phyloP scores from a whole-genome alignment of 2,113 vertebrate species.

The Acanthisitta chloris region DNA sequence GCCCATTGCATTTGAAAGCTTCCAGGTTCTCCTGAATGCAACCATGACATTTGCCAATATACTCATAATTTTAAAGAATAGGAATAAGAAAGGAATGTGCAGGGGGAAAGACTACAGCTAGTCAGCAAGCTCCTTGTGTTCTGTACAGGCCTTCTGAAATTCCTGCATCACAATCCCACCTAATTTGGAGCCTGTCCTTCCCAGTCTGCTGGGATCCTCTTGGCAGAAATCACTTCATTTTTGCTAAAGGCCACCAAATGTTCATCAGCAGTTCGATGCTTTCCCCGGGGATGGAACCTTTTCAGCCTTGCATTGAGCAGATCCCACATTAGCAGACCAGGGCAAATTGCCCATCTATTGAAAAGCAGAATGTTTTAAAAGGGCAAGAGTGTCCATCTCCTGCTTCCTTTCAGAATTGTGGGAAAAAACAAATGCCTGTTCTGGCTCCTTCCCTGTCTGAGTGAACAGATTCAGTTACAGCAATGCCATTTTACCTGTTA shows the following conservation, averaged over 20 bases:
- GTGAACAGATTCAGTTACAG: conserved; percentile 7
- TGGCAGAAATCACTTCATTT: conserved; percentile 51
- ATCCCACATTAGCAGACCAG: conserved; percentile 58
- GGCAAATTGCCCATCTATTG: conserved; percentile 61
- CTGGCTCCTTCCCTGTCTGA: conserved; percentile 1
- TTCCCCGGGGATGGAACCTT: conserved; percentile 68
- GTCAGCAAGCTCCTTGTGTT: not conserved
- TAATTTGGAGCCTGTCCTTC: conserved; percentile 57
- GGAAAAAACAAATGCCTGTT: not conserved
- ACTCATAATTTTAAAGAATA: conserved; percentile 3
- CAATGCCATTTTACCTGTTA: conserved; percentile 55
- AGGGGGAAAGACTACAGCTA: not conserved
- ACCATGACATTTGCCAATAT: conserved; percentile 11
- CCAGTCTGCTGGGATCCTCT: conserved; percentile 52
- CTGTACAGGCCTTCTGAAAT: conserved; percentile 18
- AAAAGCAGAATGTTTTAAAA: conserved; percentile 55
- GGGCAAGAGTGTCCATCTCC: conserved; percentile 60
- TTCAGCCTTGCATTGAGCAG: conserved; percentile 65
- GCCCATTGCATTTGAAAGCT: not conserved
- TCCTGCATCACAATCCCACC: conserved; percentile 45
- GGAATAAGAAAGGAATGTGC: not conserved
- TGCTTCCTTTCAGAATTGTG: not conserved
- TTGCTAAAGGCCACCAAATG: conserved; percentile 74
- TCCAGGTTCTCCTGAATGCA: not conserved
- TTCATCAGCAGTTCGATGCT: conserved; percentile 56